Percentiles rank a stretch among this genome's conserved stretches.
These are phyloP conservation scores for Oenanthe melanoleuca DNA, from an alignment of 2,113 vertebrate genomes.

Conservation along the genomic window DNA sequence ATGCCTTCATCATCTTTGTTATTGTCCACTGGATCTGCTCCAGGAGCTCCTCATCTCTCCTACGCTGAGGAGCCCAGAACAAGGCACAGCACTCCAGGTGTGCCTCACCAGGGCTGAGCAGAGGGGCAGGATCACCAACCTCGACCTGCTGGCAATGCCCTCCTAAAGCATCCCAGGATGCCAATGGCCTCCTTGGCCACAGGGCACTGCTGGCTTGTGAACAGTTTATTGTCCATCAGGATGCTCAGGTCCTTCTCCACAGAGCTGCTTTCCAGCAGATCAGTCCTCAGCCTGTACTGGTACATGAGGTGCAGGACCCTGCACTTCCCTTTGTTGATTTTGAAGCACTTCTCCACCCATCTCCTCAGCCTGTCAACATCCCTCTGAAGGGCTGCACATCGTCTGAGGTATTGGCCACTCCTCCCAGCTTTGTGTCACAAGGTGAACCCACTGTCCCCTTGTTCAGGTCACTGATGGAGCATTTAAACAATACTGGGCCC, in stretches of 20 bases:
- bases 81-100: neutral
- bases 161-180: neutral
- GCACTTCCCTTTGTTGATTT: neutral
- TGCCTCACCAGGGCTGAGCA: neutral
- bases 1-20: neutral
- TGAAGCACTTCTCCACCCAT: neutral
- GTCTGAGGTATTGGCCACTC: neutral
- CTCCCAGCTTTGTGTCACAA: neutral
- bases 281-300: neutral
- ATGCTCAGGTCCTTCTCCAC: neutral
- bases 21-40: no score
- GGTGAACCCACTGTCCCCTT: no score
- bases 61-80: neutral
- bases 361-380: neutral
- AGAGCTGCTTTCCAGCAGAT: neutral
- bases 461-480: neutral
- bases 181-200: neutral
- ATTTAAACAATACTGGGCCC: neutral
- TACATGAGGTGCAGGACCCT: neutral
- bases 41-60: neutral
- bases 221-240: rapidly evolving
- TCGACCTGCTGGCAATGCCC: neutral
- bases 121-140: neutral
- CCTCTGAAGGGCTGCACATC: neutral
- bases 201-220: neutral